A percentile compares a stretch with the other conserved stretches of the same genome.
Evolutionary conservation across 2,113 vertebrate species (phyloP).

Genomic region (Octodon degus): DNA sequence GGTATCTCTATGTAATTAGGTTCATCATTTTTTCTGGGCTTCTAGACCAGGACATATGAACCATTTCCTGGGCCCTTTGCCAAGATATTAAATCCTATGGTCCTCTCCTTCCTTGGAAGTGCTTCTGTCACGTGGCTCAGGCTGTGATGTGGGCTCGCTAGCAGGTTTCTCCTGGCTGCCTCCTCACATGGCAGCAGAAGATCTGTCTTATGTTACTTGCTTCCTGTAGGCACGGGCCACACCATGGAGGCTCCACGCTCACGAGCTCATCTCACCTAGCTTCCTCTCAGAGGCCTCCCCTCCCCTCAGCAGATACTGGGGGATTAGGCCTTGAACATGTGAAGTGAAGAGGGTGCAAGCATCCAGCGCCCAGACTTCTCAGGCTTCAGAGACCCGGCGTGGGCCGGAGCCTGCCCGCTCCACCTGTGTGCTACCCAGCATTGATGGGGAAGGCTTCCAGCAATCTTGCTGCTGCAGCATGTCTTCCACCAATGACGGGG

Average conservation of each 20-base stretch:
- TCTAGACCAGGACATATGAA: neutral
- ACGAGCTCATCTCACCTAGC: neutral
- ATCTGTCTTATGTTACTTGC: neutral
- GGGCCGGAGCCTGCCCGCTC: accelerated
- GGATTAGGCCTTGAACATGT: neutral
- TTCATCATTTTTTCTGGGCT: neutral
- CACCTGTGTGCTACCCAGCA: accelerated
- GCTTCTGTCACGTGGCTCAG: neutral
- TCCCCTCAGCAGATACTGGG: neutral
- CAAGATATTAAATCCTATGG: neutral
- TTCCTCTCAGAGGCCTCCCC: neutral
- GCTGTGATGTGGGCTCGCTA: neutral
- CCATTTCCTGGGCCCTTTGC: neutral
- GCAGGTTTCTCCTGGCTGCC: neutral
- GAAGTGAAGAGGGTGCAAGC: neutral
- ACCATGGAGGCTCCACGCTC: neutral
- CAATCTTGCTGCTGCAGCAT: accelerated
- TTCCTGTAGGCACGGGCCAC: neutral
- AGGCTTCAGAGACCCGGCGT: neutral
- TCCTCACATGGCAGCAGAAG: neutral
- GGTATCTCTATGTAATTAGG: neutral
- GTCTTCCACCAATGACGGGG: accelerated
- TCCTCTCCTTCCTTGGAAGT: neutral
- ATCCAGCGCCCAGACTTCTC: neutral
- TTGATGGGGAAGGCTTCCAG: neutral